Evolutionary conservation across 2,113 vertebrate species (phyloP).

Genomic region (Cebidichthys violaceus): DNA sequence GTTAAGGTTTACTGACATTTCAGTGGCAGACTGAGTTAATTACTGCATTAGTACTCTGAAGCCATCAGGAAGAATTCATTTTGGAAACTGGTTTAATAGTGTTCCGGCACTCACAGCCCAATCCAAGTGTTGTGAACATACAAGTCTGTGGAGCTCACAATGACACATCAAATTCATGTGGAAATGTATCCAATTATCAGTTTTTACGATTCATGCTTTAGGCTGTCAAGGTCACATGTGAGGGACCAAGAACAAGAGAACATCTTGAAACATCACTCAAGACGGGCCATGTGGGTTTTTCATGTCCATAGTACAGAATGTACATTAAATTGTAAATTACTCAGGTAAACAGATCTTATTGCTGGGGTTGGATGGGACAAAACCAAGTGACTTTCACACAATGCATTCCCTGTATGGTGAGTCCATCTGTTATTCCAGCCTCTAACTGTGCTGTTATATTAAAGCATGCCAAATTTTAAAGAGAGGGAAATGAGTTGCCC

Average conservation of each 20-base stretch:
- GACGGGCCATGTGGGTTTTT: neutral
- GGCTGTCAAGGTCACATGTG: neutral
- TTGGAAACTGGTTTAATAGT: no score
- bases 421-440: neutral
- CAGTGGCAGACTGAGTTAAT: neutral
- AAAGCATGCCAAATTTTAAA: no score
- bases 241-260: neutral
- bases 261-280: neutral
- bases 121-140: neutral
- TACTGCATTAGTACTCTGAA: neutral
- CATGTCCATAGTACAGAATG: neutral
- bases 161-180: neutral
- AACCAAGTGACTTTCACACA: neutral
- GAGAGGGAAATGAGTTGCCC: neutral
- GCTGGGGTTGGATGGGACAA: neutral
- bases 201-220: neutral
- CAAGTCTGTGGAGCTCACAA: neutral
- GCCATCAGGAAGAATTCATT: neutral
- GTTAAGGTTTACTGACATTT: constrained; percentile 1
- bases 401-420: neutral
- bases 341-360: neutral
- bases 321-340: no score
- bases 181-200: neutral
- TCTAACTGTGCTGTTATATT: no score
- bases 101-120: neutral